A percentile compares a stretch with the other conserved stretches of the same genome.
phyloP scores from a whole-genome alignment of 2,888 invertebrate genomes.

The Caprella mutica region DNA sequence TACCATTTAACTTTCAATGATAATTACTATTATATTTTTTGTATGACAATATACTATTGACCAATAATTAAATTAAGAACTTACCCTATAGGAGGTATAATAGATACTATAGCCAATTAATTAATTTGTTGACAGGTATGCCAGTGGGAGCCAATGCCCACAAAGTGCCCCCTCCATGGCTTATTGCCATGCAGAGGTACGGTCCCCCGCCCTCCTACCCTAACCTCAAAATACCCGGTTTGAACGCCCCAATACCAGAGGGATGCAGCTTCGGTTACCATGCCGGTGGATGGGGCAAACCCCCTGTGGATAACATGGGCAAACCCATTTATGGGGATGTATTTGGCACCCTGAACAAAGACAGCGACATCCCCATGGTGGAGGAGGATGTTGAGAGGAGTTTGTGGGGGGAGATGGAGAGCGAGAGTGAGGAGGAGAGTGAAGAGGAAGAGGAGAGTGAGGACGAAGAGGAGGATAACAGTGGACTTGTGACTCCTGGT shows the following conservation, averaged over 20 bases:
- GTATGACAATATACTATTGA: no score
- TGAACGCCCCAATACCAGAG: slow-evolving; percentile 97
- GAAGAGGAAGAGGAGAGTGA: slow-evolving; percentile 53
- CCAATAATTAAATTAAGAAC: no score
- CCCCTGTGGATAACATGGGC: slow-evolving; percentile 96
- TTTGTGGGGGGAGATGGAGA: slow-evolving; percentile 94
- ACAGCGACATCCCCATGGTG: slow-evolving; percentile 38
- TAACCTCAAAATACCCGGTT: slow-evolving; percentile 90
- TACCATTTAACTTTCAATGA: no score
- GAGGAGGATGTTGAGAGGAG: slow-evolving; percentile 86
- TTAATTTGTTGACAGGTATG: no score
- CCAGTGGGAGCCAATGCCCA: slow-evolving; percentile 88
- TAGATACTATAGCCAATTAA: no score
- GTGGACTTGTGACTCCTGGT: slow-evolving; percentile 48
- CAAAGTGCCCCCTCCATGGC: slow-evolving; percentile 84
- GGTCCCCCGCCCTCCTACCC: slow-evolving; percentile 99
- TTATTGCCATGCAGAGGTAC: slow-evolving; percentile 94
- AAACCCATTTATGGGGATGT: slow-evolving; percentile 98
- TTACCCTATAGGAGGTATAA: no score
- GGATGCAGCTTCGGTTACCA: slow-evolving; percentile 97
- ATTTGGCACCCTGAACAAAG: slow-evolving; percentile 59
- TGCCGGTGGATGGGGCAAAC: slow-evolving; percentile 99
- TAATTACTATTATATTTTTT: no score
- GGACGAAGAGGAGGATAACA: slow-evolving; percentile 46
- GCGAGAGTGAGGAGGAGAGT: slow-evolving; percentile 66